A percentile compares a stretch with the other conserved stretches of the same genome.
These are phyloP conservation scores for Hippopotamyrus pictus DNA, from an alignment of 2,797 vertebrate genomes.

Conservation along the genomic window DNA sequence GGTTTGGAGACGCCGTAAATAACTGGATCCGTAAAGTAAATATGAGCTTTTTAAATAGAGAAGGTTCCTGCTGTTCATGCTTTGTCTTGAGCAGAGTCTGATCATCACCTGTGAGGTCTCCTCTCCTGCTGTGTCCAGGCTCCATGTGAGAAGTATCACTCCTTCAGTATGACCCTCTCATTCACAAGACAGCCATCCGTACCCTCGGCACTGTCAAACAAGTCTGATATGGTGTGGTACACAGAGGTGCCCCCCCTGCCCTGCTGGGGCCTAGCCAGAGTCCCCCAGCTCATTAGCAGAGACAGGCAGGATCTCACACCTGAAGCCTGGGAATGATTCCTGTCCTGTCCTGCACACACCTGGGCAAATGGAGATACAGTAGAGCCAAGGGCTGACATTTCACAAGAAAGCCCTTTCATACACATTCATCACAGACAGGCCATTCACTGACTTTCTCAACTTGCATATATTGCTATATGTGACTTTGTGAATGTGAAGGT, in stretches of 20 bases:
- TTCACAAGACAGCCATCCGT: background rate
- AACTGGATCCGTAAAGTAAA: background rate
- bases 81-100: background rate
- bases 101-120: background rate
- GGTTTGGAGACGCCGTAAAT: background rate
- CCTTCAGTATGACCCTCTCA: background rate
- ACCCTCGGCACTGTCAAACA: background rate
- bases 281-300: background rate
- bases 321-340: background rate
- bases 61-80: background rate
- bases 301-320: background rate
- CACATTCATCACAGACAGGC: background rate
- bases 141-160: background rate
- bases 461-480: background rate
- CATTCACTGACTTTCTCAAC: background rate
- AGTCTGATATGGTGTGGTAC: background rate
- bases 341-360: background rate
- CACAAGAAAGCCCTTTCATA: background rate
- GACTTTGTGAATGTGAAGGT: background rate
- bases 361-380: background rate
- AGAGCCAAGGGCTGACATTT: background rate
- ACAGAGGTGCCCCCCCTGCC: background rate
- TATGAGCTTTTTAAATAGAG: background rate
- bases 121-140: background rate
- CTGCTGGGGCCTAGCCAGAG: background rate